Percentiles rank a stretch among this genome's conserved stretches.
phyloP scores from a whole-genome alignment of 2,797 vertebrate species.

The Rhincodon typus region DNA sequence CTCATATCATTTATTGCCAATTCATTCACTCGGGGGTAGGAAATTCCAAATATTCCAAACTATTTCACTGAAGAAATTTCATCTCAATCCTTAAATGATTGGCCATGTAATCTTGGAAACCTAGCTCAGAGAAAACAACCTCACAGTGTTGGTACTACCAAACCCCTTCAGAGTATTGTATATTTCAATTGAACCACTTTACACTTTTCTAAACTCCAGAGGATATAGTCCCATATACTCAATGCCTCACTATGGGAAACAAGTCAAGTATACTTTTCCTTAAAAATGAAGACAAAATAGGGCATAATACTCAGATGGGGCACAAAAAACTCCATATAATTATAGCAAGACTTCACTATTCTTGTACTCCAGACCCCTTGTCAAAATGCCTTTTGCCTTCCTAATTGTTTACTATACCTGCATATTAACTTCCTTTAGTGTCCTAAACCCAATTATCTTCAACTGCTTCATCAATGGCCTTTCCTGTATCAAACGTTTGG shows the following conservation, averaged over 20 bases:
- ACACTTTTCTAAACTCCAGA: background rate
- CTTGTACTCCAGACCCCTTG: background rate
- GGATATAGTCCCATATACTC: background rate
- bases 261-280: background rate
- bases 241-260: background rate
- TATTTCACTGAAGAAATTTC: background rate
- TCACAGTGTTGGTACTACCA: too few species aligned
- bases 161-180: background rate
- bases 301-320: background rate
- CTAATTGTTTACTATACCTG: background rate
- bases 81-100: background rate
- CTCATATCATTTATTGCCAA: background rate
- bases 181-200: background rate
- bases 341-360: background rate
- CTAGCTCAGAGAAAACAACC: background rate
- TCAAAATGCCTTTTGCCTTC: background rate
- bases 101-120: background rate
- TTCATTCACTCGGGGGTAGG: too few species aligned
- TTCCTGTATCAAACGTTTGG: too few species aligned
- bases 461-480: too few species aligned
- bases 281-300: background rate
- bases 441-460: background rate
- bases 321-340: background rate
- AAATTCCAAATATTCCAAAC: background rate
- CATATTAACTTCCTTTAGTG: background rate